Evolutionary conservation across 1,140 invertebrate species (phyloP).

Genomic region (Caenorhabditis inopinata): DNA sequence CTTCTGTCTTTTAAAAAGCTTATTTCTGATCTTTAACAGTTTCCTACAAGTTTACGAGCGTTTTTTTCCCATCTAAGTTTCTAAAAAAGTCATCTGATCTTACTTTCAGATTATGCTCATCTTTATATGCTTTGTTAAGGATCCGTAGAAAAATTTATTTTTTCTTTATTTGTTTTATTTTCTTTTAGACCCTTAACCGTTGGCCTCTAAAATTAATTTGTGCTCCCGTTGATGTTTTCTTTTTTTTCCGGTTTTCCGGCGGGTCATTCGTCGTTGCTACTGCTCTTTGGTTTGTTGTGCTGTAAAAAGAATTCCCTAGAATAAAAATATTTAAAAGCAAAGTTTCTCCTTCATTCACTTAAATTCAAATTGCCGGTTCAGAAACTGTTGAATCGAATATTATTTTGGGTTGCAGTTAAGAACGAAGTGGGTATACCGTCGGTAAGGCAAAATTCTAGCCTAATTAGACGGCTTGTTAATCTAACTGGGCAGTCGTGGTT

Average conservation of each 20-base stretch:
- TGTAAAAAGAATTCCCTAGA: conserved; percentile 3
- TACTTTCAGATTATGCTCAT: background rate
- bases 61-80: background rate
- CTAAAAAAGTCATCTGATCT: background rate
- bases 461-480: no score
- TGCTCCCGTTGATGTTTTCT: conserved; percentile 5
- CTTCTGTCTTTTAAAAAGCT: background rate
- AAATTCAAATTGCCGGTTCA: no score
- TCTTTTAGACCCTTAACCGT: background rate
- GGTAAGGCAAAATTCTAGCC: no score
- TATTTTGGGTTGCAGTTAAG: no score
- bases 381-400: no score
- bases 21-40: no score
- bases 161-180: background rate
- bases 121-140: background rate
- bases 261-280: conserved; percentile 5
- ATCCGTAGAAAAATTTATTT: background rate
- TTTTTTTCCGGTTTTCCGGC: conserved; percentile 15
- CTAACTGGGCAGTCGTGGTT: no score
- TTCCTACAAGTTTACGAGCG: no score
- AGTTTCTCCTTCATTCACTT: no score
- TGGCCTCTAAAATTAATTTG: background rate
- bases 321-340: no score
- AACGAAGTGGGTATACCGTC: no score
- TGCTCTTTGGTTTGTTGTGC: background rate